These are phyloP conservation scores for Aplodontia rufa DNA, from an alignment of 2,113 vertebrate species.

Conservation along the genomic window DNA sequence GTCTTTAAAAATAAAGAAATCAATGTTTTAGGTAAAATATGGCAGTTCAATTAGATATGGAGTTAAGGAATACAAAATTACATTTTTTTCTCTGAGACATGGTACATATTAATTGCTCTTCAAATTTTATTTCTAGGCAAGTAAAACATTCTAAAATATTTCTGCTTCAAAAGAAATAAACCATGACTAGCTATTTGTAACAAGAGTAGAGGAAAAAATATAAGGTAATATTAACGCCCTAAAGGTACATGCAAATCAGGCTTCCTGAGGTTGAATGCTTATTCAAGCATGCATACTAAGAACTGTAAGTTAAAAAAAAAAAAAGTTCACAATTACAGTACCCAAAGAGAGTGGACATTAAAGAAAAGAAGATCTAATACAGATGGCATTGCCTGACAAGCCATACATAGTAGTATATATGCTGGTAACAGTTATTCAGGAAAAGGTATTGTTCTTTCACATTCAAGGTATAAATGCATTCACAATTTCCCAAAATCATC, in stretches of 20 bases:
- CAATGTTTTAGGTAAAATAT: slow-evolving; percentile 43
- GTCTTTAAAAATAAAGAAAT: slow-evolving; percentile 48
- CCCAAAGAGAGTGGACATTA: not conserved
- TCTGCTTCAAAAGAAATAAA: slow-evolving; percentile 16
- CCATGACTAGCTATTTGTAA: not conserved
- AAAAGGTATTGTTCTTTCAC: not conserved
- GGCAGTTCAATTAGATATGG: not conserved
- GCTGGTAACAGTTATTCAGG: not conserved
- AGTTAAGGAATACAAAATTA: not conserved
- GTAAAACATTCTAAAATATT: not conserved
- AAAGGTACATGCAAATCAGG: not conserved
- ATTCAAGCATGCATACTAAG: not conserved
- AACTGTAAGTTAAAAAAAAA: slow-evolving; percentile 4
- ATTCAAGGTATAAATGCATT: not conserved
- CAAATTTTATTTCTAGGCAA: slow-evolving; percentile 54
- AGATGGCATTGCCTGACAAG: not conserved
- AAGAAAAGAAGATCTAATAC: not conserved
- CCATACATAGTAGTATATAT: not conserved
- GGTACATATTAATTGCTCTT: not conserved
- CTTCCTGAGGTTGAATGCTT: not conserved
- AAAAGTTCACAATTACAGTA: not conserved
- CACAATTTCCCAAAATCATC: not conserved
- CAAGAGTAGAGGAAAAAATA: not conserved
- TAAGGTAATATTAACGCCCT: not conserved
- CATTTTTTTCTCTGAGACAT: slow-evolving; percentile 12